These are phyloP conservation scores for Pelmatolapia mariae DNA, from an alignment of 2,113 vertebrate species.

Conservation along the genomic window DNA sequence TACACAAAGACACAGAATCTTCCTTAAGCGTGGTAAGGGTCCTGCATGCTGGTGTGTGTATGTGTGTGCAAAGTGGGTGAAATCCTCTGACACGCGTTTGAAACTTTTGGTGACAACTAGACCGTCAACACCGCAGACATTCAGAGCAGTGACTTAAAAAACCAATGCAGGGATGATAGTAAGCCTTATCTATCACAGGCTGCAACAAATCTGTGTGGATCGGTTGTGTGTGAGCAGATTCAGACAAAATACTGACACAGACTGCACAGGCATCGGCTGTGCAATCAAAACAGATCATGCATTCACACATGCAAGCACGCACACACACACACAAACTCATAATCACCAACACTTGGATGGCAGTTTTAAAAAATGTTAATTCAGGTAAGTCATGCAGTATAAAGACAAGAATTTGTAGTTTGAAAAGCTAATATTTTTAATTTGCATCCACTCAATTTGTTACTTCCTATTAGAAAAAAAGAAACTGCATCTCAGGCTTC, in stretches of 20 bases:
- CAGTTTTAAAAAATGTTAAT: background rate
- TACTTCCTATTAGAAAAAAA: background rate
- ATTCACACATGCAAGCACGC: background rate
- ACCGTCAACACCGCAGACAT: conserved; percentile 26
- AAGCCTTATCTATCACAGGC: conserved; percentile 1
- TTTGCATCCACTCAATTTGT: background rate
- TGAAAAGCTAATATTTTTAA: background rate
- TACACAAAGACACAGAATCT: background rate
- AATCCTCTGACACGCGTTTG: conserved; percentile 15
- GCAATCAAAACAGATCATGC: background rate
- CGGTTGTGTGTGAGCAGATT: background rate
- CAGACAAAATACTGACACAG: background rate
- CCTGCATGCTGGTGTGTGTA: background rate
- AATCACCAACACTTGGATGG: background rate
- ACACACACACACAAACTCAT: background rate
- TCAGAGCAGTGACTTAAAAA: background rate
- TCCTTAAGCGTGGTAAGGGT: background rate
- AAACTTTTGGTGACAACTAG: conserved; percentile 34
- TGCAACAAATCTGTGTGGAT: background rate
- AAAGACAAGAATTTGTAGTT: background rate
- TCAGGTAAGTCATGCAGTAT: background rate
- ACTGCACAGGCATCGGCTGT: conserved; percentile 4
- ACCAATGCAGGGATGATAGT: background rate
- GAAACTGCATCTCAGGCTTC: background rate
- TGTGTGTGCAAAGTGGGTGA: background rate